Base-by-base conservation (phyloP, 2,113 vertebrate species). In the Amblyornis subalaris region DNA sequence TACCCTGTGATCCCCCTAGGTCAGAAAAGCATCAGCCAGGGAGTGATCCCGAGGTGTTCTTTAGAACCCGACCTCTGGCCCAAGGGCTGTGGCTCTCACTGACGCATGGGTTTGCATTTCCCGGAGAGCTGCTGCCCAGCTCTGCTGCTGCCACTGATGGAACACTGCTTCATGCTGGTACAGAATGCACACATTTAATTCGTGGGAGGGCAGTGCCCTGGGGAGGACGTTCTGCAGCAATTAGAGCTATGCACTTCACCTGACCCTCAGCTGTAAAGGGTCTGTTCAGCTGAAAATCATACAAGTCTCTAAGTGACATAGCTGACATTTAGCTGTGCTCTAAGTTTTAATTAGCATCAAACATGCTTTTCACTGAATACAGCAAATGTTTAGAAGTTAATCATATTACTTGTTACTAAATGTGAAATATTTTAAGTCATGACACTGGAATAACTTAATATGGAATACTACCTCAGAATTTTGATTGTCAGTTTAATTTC, bases 111-210 rank as follows among this genome's bases (percentile, higher is more conserved):
- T 14, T 1, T 24, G 60, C 45, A 2, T 36, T 11, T 60, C 33
- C 7, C 6, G 40, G 15, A 38, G 47, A 47, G 0, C 19, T 14
- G 4, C 24, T 31, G 73, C 40, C 50, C 45, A 1, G 47, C 13
- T 2, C 53, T 24, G 36, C 60, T 4, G 61, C 3, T 14, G 33
- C 8, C 38, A 11, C 1, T 7, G 6, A 0, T 3, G 4, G 11
- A 9, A 9, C 7, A 1, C 7, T 29, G 21, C 62, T 23, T 13
- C 40, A 0, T 23, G 10, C 21, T 2, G 1, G 6, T 17, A 5
- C 14, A 9, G 1, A 2, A 31, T 7, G 10, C 21, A 15, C 26
- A 6, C 8, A 0, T 29, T 0, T 4, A 16, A 15, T n/a, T 9
- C 45, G 36, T 14, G 28, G n/a, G 51, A 18, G 7, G 33, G 47